These are phyloP conservation scores for Podarcis muralis DNA, from an alignment of 2,113 vertebrate genomes.

Conservation along the genomic window DNA sequence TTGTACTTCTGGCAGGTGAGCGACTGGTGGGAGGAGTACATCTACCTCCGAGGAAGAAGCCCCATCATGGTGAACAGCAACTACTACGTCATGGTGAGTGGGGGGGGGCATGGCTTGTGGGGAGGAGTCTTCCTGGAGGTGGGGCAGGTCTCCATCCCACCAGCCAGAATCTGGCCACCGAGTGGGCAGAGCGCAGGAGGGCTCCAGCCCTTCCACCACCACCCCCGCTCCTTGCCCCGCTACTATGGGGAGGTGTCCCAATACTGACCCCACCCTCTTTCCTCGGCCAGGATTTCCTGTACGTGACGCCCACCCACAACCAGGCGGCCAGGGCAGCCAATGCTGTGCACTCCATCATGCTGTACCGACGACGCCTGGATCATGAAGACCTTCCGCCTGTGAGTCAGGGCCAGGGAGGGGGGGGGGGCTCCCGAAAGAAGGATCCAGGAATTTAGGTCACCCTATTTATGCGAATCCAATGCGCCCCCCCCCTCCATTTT, in stretches of 20 bases:
- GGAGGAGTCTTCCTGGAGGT: background rate
- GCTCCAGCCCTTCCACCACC: no score
- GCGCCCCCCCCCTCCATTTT: no score
- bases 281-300: conserved; percentile 83
- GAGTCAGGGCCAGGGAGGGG: conserved; percentile 41
- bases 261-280: background rate
- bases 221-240: background rate
- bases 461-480: no score
- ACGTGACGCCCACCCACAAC: conserved; percentile 76
- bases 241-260: background rate
- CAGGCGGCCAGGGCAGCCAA: conserved; percentile 91
- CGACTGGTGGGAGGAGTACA: conserved; percentile 97
- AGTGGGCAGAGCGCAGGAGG: no score
- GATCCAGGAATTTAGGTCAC: background rate
- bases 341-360: conserved; percentile 85
- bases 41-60: conserved; percentile 87
- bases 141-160: background rate
- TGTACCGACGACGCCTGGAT: conserved; percentile 90
- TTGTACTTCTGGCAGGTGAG: conserved; percentile 83
- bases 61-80: conserved; percentile 98
- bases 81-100: conserved; percentile 91
- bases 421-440: no score
- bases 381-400: conserved; percentile 89
- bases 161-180: no score
- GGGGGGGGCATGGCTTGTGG: background rate